Base-by-base conservation (phyloP, 2,888 invertebrate species). In the Perizoma affinitatum region DNA sequence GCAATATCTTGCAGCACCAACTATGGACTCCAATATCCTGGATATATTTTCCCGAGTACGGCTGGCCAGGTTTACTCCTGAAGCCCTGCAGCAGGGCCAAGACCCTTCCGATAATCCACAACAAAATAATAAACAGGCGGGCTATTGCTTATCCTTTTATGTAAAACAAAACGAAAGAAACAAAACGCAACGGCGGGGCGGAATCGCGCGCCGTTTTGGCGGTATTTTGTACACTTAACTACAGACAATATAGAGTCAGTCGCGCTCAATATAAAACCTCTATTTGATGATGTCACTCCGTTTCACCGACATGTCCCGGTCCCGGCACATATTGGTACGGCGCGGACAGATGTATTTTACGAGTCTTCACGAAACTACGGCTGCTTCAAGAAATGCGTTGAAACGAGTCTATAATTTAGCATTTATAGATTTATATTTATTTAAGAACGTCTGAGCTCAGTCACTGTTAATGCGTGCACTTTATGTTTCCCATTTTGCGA, bases 321-420 rank as follows among this genome's bases (percentile, higher is more conserved):
- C 96, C 76, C 95, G 95, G 93, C 95, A 96, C 96, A 95, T 94
- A 84, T 80, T 90, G 85, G 77, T 83, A 78, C 79, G 83, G 79
- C 91, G 83, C 87, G 79, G 80, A 83, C 78, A 80, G 85, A 72
- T 72, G 61, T 53, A 58, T 67, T 63, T 54, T 61, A 63, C 42
- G 51, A 52, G 54, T 49, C 52, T 68, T 58, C 44, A 66, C 67
- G 63, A 87, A 94, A 94, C 95, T 97, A 97, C 95, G 97, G 97
- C 92, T 97, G 97, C 93, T 97, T 97, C 90, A 97, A 93, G 90
- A 97, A 97, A 92, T 97, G 97, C 86, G 97, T 97, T 87, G 97
- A 97, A 74, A 97, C 97, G 84, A 97, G 94, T 93, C 97, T 96
- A 95, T 97, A 95, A 93, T 96, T 97, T 95, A 97, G 96, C 97